Percentiles rank a stretch among this genome's conserved stretches.
phyloP scores from a whole-genome alignment of 2,888 invertebrate species.

The Stenichneumon culpator region DNA sequence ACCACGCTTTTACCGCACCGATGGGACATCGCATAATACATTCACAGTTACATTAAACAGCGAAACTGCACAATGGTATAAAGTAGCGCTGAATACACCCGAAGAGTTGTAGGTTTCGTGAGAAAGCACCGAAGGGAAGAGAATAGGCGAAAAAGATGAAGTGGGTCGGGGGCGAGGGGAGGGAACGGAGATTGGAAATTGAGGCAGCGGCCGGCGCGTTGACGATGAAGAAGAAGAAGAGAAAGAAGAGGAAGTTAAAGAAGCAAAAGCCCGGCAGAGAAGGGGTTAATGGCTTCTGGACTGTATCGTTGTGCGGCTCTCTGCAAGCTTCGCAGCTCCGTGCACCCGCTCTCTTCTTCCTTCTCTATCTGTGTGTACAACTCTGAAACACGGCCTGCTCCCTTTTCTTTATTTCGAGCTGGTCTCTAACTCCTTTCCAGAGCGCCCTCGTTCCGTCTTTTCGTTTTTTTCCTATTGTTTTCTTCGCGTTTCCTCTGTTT shows the following conservation, averaged over 20 bases:
- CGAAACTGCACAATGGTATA: neutral
- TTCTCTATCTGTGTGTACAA: constrained; percentile 10
- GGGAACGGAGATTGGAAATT: constrained; percentile 59
- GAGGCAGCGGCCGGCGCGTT: constrained; percentile 9
- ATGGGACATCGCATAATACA: neutral
- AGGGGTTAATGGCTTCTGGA: constrained; percentile 67
- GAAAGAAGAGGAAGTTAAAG: constrained; percentile 52
- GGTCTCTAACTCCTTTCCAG: constrained; percentile 44
- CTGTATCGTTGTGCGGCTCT: constrained; percentile 28
- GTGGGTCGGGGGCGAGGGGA: neutral
- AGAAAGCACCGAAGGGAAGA: constrained; percentile 12
- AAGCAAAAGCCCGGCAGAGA: constrained; percentile 45
- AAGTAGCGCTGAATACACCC: neutral
- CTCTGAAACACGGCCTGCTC: constrained; percentile 62
- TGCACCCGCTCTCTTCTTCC: constrained; percentile 13
- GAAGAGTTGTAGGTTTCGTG: constrained; percentile 16
- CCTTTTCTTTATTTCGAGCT: constrained; percentile 54
- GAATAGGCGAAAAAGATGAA: constrained; percentile 38
- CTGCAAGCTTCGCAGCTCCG: constrained; percentile 35
- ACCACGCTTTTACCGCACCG: too few species aligned
- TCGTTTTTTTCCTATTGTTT: constrained; percentile 32
- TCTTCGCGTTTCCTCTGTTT: constrained; percentile 24
- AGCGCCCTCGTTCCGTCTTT: constrained; percentile 49
- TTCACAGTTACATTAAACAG: neutral
- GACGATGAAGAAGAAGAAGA: constrained; percentile 28